Evolutionary conservation across 2,113 vertebrate species (phyloP), one percentile per base, ranked within the genome.

Genomic region (Panthera uncia): DNA sequence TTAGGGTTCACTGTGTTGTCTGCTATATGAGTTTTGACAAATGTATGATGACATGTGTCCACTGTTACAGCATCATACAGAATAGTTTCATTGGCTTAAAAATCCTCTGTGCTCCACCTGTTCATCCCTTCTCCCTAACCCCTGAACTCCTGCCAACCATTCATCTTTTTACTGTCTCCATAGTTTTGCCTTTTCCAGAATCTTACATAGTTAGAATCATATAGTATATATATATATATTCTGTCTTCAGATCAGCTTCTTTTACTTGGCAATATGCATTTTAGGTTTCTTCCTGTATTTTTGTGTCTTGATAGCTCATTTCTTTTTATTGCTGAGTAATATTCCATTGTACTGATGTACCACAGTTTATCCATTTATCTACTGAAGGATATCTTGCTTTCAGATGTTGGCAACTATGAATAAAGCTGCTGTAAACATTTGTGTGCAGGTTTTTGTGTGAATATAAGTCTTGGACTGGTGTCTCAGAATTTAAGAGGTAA

Each of bases 401-500:
- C n/a, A 74, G 14, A 29, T 86, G 82, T 94, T 82, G 66, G 11
- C 10, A 91, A 50, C 36, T 88, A 33, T 1, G 25, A 89, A 25
- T 86, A 63, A 93, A 66, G 29, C 57, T 79, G 23, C 31, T 93
- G 0, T 83, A 33, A 66, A 31, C n/a, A 55, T 83, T 79, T 65
- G 83, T 66, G 4, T 73, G 7, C 38, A 78, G n/a, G 10, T 68
- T 95, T 95, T 88, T 45, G 13, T 91, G 12, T 92, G 31, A 41
- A 84, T 16, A 15, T 78, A 79, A 84, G 38, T 68, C 86, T 90
- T 95, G 38, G 23, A 50, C 9, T 71, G 45, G 29, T 86, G 14
- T 95, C 52, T 31, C n/a, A 94, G 93, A 14, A 73, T 93, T 19
- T 87, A 95, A 93, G 87, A 96, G 69, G 4, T 57, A 93, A 27